Evolutionary conservation across 2,888 invertebrate genomes (phyloP), one percentile per base, ranked within the genome.

Genomic region (Exocentrus adspersus): DNA sequence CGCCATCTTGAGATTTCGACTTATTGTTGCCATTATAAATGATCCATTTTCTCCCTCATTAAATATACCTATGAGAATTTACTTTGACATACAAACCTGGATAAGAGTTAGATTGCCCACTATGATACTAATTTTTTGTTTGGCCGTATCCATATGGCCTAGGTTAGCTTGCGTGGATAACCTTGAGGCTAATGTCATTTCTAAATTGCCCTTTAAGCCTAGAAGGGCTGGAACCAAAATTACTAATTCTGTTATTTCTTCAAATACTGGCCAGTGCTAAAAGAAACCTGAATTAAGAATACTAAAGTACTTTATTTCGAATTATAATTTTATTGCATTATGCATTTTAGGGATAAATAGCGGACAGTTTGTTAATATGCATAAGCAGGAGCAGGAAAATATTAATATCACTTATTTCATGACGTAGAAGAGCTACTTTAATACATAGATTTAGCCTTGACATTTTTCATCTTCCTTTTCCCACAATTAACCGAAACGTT

Each of bases 181-280:
- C 60, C 93, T 84, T 14, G 92, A 92, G 0, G 93, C 92, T 62
- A 93, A 81, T 0, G 92, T 93, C 92, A 93, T 93, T 81, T 93
- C 93, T 70, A 93, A 83, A 78, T 93, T 93, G 19, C 93, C 93
- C 81, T 93, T 93, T 51, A 93, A 84, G 2, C 93, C 93, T 64
- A 93, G 83, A 61, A 93, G 82, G 0, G 92, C 90, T 24, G 92
- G 92, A 50, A 92, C 90, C 84, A 92, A 81, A 69, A 92, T 90
- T 78, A 91, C 89, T 60, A 91, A 84, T 79, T 91, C 91, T 42
- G 88, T 88, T 6, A 92, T 87, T 78, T 87, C 85, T 69, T 84
- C 85, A 79, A 91, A 92, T 43, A 91, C 90, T 50, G 85, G 82
- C 91, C 91, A 92, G 75, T 91, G 90, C 88, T 91, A 84, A 42